phyloP scores from a whole-genome alignment of 2,113 vertebrate genomes.

The Otus sunia region DNA sequence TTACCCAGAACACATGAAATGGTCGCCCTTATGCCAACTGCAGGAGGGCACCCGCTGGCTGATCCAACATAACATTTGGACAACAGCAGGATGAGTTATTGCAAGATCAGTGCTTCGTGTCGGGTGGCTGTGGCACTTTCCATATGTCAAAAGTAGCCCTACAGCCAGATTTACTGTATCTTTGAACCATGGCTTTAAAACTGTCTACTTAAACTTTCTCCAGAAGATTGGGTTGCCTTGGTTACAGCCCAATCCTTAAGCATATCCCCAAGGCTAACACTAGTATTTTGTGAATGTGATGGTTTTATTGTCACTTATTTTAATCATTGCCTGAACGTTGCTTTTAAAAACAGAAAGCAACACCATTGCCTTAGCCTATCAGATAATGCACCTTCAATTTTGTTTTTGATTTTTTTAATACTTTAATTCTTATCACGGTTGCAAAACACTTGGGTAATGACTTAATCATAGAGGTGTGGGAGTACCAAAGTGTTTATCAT shows the following conservation, averaged over 20 bases:
- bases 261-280: slow-evolving; percentile 11
- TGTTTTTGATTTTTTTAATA: neutral
- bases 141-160: neutral
- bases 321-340: neutral
- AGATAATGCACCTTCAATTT: slow-evolving; percentile 20
- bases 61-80: neutral
- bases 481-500: neutral
- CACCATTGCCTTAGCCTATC: neutral
- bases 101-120: neutral
- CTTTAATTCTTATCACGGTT: slow-evolving; percentile 2
- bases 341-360: slow-evolving; percentile 4
- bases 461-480: neutral
- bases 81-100: neutral
- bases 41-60: neutral
- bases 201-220: slow-evolving; percentile 20
- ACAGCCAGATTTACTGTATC: neutral
- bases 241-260: slow-evolving; percentile 41
- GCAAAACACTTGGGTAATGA: neutral
- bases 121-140: neutral
- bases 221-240: slow-evolving; percentile 38
- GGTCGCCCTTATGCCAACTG: neutral
- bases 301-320: slow-evolving; percentile 25
- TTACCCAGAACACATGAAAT: neutral
- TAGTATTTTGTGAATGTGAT: slow-evolving; percentile 3
- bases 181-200: slow-evolving; percentile 42